These are phyloP conservation scores for Tromatobia lineatoria DNA, from an alignment of 2,888 invertebrate genomes.

Conservation along the genomic window DNA sequence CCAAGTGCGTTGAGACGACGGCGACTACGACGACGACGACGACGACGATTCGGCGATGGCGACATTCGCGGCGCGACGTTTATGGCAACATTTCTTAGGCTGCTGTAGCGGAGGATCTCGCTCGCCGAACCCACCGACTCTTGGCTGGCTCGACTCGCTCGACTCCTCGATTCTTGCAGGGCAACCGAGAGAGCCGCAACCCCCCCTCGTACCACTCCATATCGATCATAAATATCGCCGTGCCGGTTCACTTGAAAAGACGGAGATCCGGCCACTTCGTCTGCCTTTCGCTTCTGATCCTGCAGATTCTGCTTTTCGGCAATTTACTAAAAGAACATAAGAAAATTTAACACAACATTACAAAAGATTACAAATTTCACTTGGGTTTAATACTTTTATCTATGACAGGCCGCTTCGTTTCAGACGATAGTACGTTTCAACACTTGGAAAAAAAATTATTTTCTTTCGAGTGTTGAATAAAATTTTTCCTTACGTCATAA, in stretches of 20 bases:
- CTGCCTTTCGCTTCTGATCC: background rate
- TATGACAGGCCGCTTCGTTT: too few species aligned
- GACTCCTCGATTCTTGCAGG: slow-evolving; percentile 48
- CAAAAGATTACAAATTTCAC: too few species aligned
- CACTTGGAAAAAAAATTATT: too few species aligned
- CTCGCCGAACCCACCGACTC: slow-evolving; percentile 54
- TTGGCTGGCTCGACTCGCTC: slow-evolving; percentile 59
- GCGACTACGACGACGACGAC: slow-evolving; percentile 70
- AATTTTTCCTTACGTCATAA: too few species aligned
- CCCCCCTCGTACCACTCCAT: slow-evolving; percentile 53
- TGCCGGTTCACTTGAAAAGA: slow-evolving; percentile 18
- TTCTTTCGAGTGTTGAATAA: too few species aligned
- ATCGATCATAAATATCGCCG: slow-evolving; percentile 71
- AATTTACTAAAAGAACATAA: background rate
- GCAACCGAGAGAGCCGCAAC: slow-evolving; percentile 27
- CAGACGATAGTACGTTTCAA: too few species aligned
- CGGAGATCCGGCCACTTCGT: slow-evolving; percentile 29
- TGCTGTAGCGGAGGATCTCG: slow-evolving; percentile 41
- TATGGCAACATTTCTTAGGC: slow-evolving; percentile 78
- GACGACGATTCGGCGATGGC: slow-evolving; percentile 69
- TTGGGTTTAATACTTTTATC: background rate
- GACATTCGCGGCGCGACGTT: slow-evolving; percentile 78
- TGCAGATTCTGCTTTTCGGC: slow-evolving; percentile 1
- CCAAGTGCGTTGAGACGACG: slow-evolving; percentile 64
- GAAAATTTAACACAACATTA: too few species aligned